These are phyloP conservation scores for Rallus limicola DNA, from an alignment of 2,113 vertebrate species.

Conservation along the genomic window DNA sequence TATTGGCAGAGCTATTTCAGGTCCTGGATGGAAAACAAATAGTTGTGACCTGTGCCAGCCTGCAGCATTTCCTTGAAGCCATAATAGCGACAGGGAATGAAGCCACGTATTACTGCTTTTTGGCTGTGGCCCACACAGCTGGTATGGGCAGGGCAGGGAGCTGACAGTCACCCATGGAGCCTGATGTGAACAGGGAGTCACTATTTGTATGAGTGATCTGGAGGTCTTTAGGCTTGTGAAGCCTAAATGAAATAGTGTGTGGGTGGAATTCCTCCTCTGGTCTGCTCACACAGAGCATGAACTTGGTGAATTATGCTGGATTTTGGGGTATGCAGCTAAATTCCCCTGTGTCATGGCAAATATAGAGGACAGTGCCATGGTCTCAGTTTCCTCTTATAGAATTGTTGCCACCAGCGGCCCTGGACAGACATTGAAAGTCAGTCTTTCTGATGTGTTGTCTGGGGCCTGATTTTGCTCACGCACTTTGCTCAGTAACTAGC, in stretches of 20 bases:
- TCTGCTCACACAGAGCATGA: fast-evolving
- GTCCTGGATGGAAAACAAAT: neutral
- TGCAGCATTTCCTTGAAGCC: neutral
- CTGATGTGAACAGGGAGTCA: neutral
- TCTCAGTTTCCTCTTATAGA: neutral
- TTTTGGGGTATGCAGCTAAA: neutral
- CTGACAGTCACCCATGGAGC: neutral
- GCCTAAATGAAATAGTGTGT: neutral
- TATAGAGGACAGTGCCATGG: neutral
- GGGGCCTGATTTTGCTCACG: neutral
- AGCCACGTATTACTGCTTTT: fast-evolving
- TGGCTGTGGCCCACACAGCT: neutral
- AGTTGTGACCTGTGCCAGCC: neutral
- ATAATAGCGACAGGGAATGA: neutral
- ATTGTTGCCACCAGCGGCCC: neutral
- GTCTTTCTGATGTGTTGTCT: neutral
- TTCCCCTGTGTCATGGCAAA: neutral
- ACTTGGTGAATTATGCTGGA: neutral
- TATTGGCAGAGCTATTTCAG: neutral
- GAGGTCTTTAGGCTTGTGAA: neutral
- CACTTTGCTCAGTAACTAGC: neutral
- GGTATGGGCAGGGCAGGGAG: neutral
- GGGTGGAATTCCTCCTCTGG: neutral
- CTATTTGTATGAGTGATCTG: neutral
- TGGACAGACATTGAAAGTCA: neutral